Conservation (phyloP, 2,113 vertebrate genomes). For the Leptodactylus fuscus region DNA sequence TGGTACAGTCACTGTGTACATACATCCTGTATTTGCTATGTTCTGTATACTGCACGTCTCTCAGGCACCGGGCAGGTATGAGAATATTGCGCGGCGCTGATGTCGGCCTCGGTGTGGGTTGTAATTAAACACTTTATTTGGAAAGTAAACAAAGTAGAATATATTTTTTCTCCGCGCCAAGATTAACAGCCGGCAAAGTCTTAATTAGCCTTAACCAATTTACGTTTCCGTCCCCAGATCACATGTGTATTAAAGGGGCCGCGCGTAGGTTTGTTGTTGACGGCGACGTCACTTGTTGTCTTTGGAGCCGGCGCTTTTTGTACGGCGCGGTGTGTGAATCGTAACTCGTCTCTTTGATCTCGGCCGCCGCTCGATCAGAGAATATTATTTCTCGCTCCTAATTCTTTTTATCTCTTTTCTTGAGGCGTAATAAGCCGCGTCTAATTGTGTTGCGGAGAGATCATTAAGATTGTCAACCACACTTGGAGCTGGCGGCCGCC, state of each 20-base stretch:
- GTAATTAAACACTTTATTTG: conserved; percentile 39
- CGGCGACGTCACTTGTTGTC: conserved; percentile 2
- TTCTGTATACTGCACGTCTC: no score
- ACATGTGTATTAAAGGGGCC: conserved; percentile 25
- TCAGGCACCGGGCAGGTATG: no score
- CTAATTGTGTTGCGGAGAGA: conserved; percentile 41
- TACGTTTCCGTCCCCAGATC: conserved; percentile 19
- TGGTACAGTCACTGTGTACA: no score
- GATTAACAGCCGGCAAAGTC: conserved; percentile 21
- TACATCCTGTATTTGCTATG: no score
- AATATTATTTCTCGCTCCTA: not conserved
- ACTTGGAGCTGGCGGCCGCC: conserved; percentile 34
- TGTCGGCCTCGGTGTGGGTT: not conserved
- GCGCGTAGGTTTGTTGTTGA: conserved; percentile 21
- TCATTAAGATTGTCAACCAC: conserved; percentile 38
- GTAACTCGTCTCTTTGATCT: not conserved
- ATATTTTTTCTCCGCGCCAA: not conserved
- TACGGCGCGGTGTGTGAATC: not conserved
- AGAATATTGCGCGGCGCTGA: not conserved
- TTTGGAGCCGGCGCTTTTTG: not conserved
- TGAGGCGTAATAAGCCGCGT: not conserved
- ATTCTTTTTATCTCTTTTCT: conserved; percentile 29
- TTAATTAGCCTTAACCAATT: conserved; percentile 24
- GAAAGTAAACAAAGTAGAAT: conserved; percentile 27
- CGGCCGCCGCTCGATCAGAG: not conserved